These are phyloP conservation scores for Eonycteris spelaea DNA, from an alignment of 2,113 vertebrate species.

Conservation along the genomic window DNA sequence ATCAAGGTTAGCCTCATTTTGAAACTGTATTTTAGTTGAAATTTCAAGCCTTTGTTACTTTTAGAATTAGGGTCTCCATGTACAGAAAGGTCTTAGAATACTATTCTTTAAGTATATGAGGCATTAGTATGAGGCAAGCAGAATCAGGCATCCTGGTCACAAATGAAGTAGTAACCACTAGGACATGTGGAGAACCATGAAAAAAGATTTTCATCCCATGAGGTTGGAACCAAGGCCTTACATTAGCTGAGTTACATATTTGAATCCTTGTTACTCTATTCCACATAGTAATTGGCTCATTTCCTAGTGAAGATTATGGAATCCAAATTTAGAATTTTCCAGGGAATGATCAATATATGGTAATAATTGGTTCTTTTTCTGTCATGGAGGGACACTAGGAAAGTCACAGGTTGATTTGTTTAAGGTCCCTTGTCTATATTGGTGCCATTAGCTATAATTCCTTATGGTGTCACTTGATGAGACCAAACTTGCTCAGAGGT, in stretches of 20 bases:
- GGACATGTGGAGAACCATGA: not conserved
- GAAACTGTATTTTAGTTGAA: not conserved
- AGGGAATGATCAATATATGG: not conserved
- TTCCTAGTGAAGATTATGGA: not conserved
- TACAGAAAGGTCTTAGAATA: not conserved
- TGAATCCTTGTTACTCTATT: not conserved
- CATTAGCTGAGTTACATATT: not conserved
- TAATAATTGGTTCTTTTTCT: not conserved
- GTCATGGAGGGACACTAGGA: not conserved
- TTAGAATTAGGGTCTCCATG: not conserved
- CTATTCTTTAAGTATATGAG: not conserved
- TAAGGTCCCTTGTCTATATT: not conserved
- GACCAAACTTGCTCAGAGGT: not conserved
- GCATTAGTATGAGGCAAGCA: not conserved
- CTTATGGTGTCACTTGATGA: not conserved
- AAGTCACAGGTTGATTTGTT: not conserved
- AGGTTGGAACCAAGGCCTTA: not conserved
- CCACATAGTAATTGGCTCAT: not conserved
- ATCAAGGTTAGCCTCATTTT: conserved; percentile 6
- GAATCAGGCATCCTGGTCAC: not conserved
- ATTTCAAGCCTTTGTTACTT: not conserved
- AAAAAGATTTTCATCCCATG: not conserved
- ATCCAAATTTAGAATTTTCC: not conserved
- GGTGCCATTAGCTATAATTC: not conserved
- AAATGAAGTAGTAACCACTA: not conserved